These are phyloP conservation scores for Antechinus stuartii DNA, from an alignment of 2,113 vertebrate genomes.

Conservation along the genomic window DNA sequence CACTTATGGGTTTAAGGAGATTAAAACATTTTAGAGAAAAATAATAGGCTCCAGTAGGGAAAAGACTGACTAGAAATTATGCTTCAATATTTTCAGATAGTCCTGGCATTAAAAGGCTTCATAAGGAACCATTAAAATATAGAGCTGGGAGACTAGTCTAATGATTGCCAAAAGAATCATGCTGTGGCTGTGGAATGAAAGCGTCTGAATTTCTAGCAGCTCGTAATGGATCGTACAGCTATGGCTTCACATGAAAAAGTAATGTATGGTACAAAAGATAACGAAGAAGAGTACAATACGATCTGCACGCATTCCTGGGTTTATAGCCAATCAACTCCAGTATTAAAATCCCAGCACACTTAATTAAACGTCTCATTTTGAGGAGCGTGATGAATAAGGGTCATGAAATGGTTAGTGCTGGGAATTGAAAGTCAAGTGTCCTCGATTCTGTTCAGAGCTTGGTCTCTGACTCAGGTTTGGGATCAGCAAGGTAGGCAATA, in stretches of 20 bases:
- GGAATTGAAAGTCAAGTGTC: conserved; percentile 63
- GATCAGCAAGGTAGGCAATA: conserved; percentile 9
- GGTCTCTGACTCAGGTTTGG: conserved; percentile 34
- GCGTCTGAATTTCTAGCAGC: conserved; percentile 59
- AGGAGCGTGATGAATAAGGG: conserved; percentile 76
- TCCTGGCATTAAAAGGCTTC: conserved; percentile 50
- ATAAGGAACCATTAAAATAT: conserved; percentile 39
- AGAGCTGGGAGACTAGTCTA: conserved; percentile 53
- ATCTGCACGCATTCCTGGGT: conserved; percentile 71
- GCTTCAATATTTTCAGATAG: conserved; percentile 37
- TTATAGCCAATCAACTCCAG: conserved; percentile 77
- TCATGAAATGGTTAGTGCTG: conserved; percentile 76
- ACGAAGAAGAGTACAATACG: conserved; percentile 65
- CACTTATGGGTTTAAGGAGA: conserved; percentile 41
- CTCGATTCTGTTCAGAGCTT: conserved; percentile 40
- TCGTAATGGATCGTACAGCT: conserved; percentile 70
- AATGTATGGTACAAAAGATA: conserved; percentile 76
- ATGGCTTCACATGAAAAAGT: conserved; percentile 76
- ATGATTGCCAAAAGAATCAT: conserved; percentile 65
- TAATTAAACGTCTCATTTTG: conserved; percentile 80
- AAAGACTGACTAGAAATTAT: conserved; percentile 44
- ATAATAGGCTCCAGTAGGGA: conserved; percentile 46
- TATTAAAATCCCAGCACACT: conserved; percentile 79
- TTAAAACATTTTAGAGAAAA: conserved; percentile 50
- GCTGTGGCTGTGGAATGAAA: conserved; percentile 72